These are phyloP conservation scores for Diarsia dahlii DNA, from an alignment of 2,888 invertebrate species.

Conservation along the genomic window DNA sequence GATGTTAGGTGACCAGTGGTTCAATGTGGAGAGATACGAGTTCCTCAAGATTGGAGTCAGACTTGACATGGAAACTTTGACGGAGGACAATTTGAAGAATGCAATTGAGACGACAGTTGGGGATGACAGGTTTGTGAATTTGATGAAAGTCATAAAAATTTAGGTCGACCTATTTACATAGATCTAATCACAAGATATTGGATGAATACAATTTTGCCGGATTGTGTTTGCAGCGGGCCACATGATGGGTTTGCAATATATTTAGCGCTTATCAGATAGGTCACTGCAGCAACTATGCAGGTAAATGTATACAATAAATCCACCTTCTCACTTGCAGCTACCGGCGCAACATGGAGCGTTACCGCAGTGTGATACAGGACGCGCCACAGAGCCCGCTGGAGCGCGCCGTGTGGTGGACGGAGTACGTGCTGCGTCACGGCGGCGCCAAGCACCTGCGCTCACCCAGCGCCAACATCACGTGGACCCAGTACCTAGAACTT, in stretches of 20 bases:
- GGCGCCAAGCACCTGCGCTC: conserved; percentile 81
- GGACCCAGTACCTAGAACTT: conserved; percentile 68
- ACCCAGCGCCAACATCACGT: conserved; percentile 73
- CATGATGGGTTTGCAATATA: neutral
- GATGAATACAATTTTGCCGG: neutral
- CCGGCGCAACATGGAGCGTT: conserved; percentile 41
- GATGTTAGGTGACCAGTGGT: conserved; percentile 81
- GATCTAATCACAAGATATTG: neutral
- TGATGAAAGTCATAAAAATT: neutral
- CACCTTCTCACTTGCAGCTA: conserved; percentile 49
- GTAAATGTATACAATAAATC: conserved; percentile 50
- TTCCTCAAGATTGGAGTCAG: conserved; percentile 72
- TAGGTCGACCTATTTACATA: neutral
- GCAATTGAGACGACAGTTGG: conserved; percentile 68
- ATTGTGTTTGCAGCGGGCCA: neutral
- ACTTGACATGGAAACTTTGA: conserved; percentile 72
- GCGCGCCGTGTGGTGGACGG: conserved; percentile 81
- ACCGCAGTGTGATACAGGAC: conserved; percentile 43
- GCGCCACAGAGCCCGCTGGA: conserved; percentile 66
- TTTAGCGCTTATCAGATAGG: neutral
- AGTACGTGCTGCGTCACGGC: conserved; percentile 81
- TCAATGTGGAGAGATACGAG: conserved; percentile 76
- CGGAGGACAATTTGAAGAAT: conserved; percentile 66
- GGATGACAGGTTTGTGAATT: conserved; percentile 65
- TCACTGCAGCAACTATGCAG: neutral